Percentiles rank a stretch among this genome's conserved stretches.
Conservation (phyloP, 2,113 vertebrate genomes). For the Mus pahari region DNA sequence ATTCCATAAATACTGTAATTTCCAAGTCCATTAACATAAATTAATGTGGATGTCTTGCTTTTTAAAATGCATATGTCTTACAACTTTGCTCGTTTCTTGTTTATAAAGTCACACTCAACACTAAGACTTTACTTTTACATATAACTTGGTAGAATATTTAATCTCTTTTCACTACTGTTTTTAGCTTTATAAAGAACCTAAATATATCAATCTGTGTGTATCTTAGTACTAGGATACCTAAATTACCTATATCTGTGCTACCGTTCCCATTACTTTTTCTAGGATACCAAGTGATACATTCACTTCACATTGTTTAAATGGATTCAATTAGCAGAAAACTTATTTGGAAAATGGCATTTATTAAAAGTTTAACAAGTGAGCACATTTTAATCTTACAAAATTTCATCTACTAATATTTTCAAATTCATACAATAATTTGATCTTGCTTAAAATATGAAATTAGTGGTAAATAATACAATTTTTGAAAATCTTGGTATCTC, state of each 20-base stretch:
- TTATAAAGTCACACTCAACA: not conserved
- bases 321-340: not conserved
- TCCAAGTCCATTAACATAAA: not conserved
- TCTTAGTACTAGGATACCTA: not conserved
- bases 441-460: conserved; percentile 33
- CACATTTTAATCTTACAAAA: not conserved
- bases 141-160: conserved; percentile 37
- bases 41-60: conserved; percentile 32
- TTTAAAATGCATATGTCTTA: not conserved
- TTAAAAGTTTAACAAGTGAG: conserved; percentile 7
- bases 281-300: not conserved
- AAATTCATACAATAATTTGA: conserved; percentile 29
- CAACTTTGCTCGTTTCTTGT: conserved; percentile 48
- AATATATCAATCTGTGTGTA: not conserved
- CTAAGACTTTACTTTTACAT: not conserved
- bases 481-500: not conserved
- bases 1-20: not conserved
- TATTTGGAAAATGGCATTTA: not conserved
- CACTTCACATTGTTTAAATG: not conserved
- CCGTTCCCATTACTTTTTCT: no score
- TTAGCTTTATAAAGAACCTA: not conserved
- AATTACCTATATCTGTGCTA: not conserved
- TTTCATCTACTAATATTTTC: not conserved
- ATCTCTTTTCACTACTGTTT: conserved; percentile 39
- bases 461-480: not conserved